A percentile compares a stretch with the other conserved stretches of the same genome.
Evolutionary conservation across 2,888 invertebrate species (phyloP).

Genomic region (Pediacus dermestoides): DNA sequence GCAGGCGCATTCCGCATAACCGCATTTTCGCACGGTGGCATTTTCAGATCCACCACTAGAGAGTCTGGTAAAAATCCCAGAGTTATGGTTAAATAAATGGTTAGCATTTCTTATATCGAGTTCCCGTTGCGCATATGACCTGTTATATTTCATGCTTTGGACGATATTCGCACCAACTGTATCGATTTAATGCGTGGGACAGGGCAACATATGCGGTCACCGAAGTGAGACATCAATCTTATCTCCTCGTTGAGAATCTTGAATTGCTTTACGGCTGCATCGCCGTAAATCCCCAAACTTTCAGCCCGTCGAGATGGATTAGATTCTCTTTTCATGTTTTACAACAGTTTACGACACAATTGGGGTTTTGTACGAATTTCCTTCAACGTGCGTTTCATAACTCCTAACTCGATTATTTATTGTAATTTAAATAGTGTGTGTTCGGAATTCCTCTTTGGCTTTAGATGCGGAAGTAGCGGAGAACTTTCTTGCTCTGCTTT

Average conservation of each 20-base stretch:
- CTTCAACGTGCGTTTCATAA: conserved; percentile 5
- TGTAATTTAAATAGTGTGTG: conserved; percentile 11
- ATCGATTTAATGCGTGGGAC: conserved; percentile 29
- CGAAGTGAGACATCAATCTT: conserved; percentile 44
- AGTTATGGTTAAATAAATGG: conserved; percentile 26
- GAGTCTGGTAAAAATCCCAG: conserved; percentile 9
- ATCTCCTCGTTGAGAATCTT: conserved; percentile 29
- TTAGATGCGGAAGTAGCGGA: too few species aligned
- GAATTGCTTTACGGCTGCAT: conserved; percentile 37
- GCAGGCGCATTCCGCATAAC: conserved; percentile 13
- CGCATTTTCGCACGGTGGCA: conserved; percentile 14
- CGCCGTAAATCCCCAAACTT: conserved; percentile 40
- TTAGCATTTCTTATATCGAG: conserved; percentile 24
- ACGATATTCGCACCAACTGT: conserved; percentile 10
- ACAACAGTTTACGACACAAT: conserved; percentile 44
- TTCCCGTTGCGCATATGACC: conserved; percentile 24
- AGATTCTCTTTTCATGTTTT: conserved; percentile 43
- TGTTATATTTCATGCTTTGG: conserved; percentile 29
- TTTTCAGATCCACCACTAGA: not conserved
- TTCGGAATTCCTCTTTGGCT: too few species aligned
- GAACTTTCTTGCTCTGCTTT: conserved; percentile 6
- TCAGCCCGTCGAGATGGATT: conserved; percentile 42
- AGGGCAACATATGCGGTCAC: conserved; percentile 40
- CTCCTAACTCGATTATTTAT: conserved; percentile 9
- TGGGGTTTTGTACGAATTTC: conserved; percentile 25